Conservation (phyloP, 2,888 invertebrate genomes). For the Synergus umbraculus region DNA sequence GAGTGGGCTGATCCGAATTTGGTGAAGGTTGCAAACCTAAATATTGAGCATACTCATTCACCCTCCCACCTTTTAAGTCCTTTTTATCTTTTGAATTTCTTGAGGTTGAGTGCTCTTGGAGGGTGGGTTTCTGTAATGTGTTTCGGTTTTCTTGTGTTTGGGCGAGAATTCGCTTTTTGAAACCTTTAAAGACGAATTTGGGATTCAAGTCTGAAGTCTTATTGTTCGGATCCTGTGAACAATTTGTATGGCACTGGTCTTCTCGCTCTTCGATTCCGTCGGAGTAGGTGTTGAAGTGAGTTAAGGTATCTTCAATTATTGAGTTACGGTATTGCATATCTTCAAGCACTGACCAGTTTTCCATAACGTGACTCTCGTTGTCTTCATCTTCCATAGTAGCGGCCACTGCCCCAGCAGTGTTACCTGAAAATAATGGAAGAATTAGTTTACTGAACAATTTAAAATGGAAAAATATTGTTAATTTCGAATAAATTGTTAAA, state of each 20-base stretch:
- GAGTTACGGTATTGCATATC: constrained; percentile 60
- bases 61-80: constrained; percentile 60
- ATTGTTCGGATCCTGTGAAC: constrained; percentile 13
- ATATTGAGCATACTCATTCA: constrained; percentile 84
- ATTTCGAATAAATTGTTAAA: not conserved
- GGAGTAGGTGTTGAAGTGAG: constrained; percentile 47
- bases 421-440: constrained; percentile 56
- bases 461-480: too few species aligned
- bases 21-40: constrained; percentile 81
- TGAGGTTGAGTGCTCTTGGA: constrained; percentile 50
- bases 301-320: constrained; percentile 45
- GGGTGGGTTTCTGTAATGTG: constrained; percentile 43
- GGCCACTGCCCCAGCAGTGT: constrained; percentile 52
- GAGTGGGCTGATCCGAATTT: constrained; percentile 49
- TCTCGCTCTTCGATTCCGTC: constrained; percentile 45
- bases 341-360: constrained; percentile 64
- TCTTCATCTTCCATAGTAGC: constrained; percentile 76
- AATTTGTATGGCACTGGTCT: constrained; percentile 35
- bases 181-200: constrained; percentile 69
- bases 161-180: constrained; percentile 71
- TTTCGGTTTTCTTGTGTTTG: constrained; percentile 65
- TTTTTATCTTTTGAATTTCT: constrained; percentile 54
- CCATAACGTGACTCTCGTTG: constrained; percentile 69
- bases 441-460: not conserved
- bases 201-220: constrained; percentile 55